Conservation (phyloP, 2,113 vertebrate genomes). For the Zingel zingel region DNA sequence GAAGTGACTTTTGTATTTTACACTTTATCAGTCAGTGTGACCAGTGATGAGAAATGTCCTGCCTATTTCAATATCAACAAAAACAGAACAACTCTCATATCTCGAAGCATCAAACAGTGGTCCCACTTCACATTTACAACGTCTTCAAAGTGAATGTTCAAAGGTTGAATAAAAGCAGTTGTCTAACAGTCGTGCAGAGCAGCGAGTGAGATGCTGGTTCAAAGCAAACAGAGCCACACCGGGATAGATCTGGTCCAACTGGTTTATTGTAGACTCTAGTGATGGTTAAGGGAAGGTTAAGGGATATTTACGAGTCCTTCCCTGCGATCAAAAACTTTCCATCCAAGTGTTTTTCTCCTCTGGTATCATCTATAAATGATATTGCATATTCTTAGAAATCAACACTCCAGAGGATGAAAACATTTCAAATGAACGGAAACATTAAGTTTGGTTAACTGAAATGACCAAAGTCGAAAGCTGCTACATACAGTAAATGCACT, state of each 20-base stretch:
- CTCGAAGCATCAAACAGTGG: neutral
- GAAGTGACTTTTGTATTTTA: neutral
- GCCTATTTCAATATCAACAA: neutral
- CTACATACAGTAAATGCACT: no score
- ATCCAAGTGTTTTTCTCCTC: neutral
- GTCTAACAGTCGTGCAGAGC: neutral
- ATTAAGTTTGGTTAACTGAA: no score
- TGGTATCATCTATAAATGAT: neutral
- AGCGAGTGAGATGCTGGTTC: constrained; percentile 30
- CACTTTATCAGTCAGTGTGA: neutral
- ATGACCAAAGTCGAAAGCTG: no score
- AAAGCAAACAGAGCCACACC: constrained; percentile 68
- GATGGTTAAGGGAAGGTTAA: constrained; percentile 28
- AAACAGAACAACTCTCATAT: neutral
- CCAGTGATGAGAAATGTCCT: neutral
- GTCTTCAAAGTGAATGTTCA: neutral
- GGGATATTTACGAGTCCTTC: neutral
- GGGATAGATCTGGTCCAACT: constrained; percentile 61
- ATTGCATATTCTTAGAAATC: rapidly evolving
- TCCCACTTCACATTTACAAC: neutral
- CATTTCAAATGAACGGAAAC: no score
- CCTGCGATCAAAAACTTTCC: constrained; percentile 26
- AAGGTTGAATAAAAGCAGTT: neutral
- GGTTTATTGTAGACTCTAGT: constrained; percentile 48
- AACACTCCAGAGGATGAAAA: no score